A percentile compares a stretch with the other conserved stretches of the same genome.
Evolutionary conservation across 2,113 vertebrate species (phyloP).

Genomic region (Microcebus murinus): DNA sequence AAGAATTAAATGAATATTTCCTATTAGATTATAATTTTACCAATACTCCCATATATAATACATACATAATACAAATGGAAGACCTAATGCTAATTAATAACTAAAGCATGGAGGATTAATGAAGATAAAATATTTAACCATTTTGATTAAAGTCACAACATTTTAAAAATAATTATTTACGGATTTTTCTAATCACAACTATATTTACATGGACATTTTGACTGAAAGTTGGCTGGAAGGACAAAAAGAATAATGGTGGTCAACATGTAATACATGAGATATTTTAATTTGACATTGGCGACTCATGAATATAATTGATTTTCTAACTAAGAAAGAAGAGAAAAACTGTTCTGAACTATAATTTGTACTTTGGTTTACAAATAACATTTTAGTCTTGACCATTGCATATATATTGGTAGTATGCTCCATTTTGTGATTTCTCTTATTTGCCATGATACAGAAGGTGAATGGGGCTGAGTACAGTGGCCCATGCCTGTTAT

Average conservation of each 20-base stretch:
- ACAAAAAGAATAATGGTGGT: background rate
- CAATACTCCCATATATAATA: background rate
- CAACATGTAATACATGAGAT: background rate
- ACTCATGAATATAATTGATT: background rate
- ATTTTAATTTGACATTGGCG: background rate
- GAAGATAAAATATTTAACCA: background rate
- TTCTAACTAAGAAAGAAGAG: background rate
- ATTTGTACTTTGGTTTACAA: background rate
- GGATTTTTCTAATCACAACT: background rate
- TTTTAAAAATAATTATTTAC: background rate
- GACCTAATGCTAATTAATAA: background rate
- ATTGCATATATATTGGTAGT: background rate
- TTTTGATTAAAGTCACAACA: background rate
- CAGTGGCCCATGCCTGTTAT: too few species aligned
- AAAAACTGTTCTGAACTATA: background rate
- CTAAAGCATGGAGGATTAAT: background rate
- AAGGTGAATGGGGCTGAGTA: background rate
- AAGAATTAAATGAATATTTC: slow-evolving; percentile 11
- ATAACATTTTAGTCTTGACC: background rate
- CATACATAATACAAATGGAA: background rate
- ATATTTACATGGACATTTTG: background rate
- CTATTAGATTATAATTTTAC: background rate
- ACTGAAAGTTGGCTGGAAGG: background rate
- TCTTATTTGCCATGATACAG: background rate
- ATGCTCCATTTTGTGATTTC: background rate